Evolutionary conservation across 2,797 vertebrate species (phyloP), one percentile per base, ranked within the genome.

Genomic region (Furcifer pardalis): DNA sequence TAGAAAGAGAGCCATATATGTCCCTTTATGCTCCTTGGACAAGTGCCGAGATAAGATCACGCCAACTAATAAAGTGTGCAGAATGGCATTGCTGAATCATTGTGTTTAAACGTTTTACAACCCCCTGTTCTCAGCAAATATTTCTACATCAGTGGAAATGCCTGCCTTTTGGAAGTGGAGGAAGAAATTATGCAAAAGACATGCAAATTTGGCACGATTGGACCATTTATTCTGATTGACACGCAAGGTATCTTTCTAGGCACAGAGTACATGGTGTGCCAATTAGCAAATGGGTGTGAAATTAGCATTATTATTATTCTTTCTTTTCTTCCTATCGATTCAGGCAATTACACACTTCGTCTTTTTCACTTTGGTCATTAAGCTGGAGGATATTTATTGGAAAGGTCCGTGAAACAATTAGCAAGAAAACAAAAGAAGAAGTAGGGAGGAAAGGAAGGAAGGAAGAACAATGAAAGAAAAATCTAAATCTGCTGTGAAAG

Each of bases 291-390:
- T 71, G 63, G 72, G 83, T 44, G 75, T 84, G 83, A 84, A 84
- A 84, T 78, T 84, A 84, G 83, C 1, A 35, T 78, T 78, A 78
- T 84, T 84, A 84, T 84, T 66, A 84, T 84, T 84, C 83, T 77
- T 77, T 32, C 74, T 25, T 62, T 78, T 72, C 74, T 84, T 77
- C 82, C 15, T 78, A 84, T 77, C 78, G 83, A 84, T 78, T 84
- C 72, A 66, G 83, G 52, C 78, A 84, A 84, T 84, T 84, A 79
- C 65, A 84, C 68, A 72, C 83, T 77, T 60, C 78, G 83, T 84
- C 83, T 84, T 78, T 62, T 84, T 84, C 83, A 84, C 21, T 72
- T 78, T 72, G 83, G 76, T 78, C 76, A 72, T 72, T 84, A 62
- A 78, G 2, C n/a, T 7, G 30, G 66, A 79, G 66, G 56, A 60